phyloP scores from a whole-genome alignment of 2,888 invertebrate species.

The Orthonevra nobilis region DNA sequence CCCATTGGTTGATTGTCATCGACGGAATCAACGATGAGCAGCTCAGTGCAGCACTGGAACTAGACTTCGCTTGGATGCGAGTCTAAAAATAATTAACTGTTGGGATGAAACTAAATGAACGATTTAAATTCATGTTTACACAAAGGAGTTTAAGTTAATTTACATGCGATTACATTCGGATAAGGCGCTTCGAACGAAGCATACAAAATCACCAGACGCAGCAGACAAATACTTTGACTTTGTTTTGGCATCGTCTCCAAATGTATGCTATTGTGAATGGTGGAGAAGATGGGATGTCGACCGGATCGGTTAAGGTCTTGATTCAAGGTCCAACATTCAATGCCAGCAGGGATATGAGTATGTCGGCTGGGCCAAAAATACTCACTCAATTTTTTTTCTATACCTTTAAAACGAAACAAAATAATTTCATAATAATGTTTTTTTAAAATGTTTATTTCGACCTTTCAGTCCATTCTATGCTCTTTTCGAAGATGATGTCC shows the following conservation, averaged over 20 bases:
- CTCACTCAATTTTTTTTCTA: too few species aligned
- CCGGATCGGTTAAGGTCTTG: too few species aligned
- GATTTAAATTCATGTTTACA: slow-evolving; percentile 72
- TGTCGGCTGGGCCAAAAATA: too few species aligned
- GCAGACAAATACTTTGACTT: slow-evolving; percentile 24
- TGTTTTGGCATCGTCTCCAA: slow-evolving; percentile 1
- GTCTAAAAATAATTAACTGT: slow-evolving; percentile 64
- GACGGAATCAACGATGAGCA: slow-evolving; percentile 22
- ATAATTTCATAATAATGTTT: too few species aligned
- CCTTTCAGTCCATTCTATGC: too few species aligned
- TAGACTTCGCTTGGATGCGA: slow-evolving; percentile 3
- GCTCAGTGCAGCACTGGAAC: not conserved
- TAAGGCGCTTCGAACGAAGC: slow-evolving; percentile 37
- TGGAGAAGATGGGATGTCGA: too few species aligned
- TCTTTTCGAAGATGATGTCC: too few species aligned
- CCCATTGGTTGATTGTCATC: slow-evolving; percentile 51
- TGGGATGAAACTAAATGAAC: slow-evolving; percentile 68
- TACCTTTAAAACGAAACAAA: too few species aligned
- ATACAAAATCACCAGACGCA: slow-evolving; percentile 28
- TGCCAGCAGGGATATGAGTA: too few species aligned
- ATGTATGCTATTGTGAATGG: too few species aligned
- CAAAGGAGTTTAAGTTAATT: slow-evolving; percentile 72
- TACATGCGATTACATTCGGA: slow-evolving; percentile 72
- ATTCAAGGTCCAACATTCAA: too few species aligned
- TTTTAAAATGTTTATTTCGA: too few species aligned